phyloP scores from a whole-genome alignment of 2,888 invertebrate species.

The Drosophila maculinotata region DNA sequence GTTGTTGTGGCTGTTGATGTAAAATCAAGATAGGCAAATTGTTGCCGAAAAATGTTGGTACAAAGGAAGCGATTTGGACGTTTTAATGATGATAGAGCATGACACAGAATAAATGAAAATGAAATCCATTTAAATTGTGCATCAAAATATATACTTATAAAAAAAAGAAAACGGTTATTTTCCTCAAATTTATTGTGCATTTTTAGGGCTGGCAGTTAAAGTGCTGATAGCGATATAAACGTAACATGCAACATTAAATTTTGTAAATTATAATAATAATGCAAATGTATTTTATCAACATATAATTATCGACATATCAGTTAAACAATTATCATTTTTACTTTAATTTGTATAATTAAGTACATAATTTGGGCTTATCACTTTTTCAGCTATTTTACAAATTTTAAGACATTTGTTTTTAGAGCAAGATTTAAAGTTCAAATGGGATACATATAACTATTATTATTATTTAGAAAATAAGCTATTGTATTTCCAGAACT shows the following conservation, averaged over 20 bases:
- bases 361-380: too few species aligned
- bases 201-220: not conserved
- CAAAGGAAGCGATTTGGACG: constrained; percentile 78
- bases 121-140: constrained; percentile 62
- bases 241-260: not conserved
- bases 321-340: not conserved
- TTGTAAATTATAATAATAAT: too few species aligned
- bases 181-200: constrained; percentile 18
- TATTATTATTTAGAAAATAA: not conserved
- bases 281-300: not conserved
- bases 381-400: too few species aligned
- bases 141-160: constrained; percentile 27
- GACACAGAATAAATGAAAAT: constrained; percentile 75
- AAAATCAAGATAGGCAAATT: constrained; percentile 79
- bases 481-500: too few species aligned
- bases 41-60: constrained; percentile 71
- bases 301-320: not conserved
- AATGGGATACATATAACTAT: too few species aligned
- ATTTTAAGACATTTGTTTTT: too few species aligned
- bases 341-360: too few species aligned
- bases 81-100: constrained; percentile 80
- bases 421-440: too few species aligned
- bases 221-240: not conserved
- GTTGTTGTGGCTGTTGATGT: constrained; percentile 60
- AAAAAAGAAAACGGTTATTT: not conserved